Evolutionary conservation across 2,888 invertebrate species (phyloP).

Genomic region (Drosophila parthenogenetica): DNA sequence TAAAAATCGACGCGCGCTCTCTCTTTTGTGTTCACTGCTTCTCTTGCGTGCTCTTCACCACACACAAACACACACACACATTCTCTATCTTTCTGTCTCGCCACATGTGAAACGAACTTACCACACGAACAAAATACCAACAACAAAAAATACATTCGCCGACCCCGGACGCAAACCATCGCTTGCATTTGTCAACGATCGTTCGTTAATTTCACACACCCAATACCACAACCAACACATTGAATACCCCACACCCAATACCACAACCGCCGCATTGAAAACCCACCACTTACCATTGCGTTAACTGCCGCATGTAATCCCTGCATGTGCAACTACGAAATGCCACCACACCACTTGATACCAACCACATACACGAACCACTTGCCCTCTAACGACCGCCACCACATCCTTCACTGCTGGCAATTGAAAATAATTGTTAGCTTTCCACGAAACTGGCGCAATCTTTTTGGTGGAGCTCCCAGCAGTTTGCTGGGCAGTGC

Average conservation of each 20-base stretch:
- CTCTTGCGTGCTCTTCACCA: slow-evolving; percentile 72
- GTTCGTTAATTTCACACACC: slow-evolving; percentile 54
- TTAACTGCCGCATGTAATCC: slow-evolving; percentile 17
- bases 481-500: slow-evolving; percentile 57
- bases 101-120: slow-evolving; percentile 38
- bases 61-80: slow-evolving; percentile 39
- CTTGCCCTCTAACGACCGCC: too few relatives aligned
- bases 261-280: background rate
- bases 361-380: background rate
- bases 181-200: slow-evolving; percentile 63
- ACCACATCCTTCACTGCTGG: background rate
- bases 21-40: slow-evolving; percentile 77
- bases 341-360: slow-evolving; percentile 12
- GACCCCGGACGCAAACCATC: slow-evolving; percentile 71
- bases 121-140: slow-evolving; percentile 17
- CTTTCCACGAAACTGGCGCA: slow-evolving; percentile 84
- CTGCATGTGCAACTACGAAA: slow-evolving; percentile 31
- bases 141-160: slow-evolving; percentile 46
- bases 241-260: slow-evolving; percentile 7
- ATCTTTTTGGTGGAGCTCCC: slow-evolving; percentile 75
- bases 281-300: slow-evolving; percentile 9
- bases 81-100: slow-evolving; percentile 31
- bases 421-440: slow-evolving; percentile 72
- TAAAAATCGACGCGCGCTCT: slow-evolving; percentile 66
- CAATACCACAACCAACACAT: slow-evolving; percentile 22